phyloP scores from a whole-genome alignment of 2,888 invertebrate genomes.

The Tridacna gigas region DNA sequence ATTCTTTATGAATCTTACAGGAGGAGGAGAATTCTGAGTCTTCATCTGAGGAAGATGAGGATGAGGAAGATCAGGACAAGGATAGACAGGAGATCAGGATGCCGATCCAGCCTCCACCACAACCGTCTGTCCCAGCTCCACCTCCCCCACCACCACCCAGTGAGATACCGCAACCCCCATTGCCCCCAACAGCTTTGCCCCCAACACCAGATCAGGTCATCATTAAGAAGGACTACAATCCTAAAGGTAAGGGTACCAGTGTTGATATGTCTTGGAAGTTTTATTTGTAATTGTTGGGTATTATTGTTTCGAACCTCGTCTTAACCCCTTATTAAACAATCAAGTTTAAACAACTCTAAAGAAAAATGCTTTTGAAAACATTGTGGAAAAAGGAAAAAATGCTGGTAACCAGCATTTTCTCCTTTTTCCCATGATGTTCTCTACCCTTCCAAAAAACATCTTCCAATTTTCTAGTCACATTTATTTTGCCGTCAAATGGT shows the following conservation, averaged over 20 bases:
- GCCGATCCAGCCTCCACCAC: slow-evolving; percentile 62
- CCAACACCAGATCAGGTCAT: slow-evolving; percentile 96
- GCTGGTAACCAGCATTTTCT: too few relatives aligned
- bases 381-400: too few relatives aligned
- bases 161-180: slow-evolving; percentile 88
- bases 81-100: slow-evolving; percentile 59
- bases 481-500: too few relatives aligned
- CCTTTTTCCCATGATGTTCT: too few relatives aligned
- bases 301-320: too few relatives aligned
- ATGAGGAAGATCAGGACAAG: slow-evolving; percentile 74
- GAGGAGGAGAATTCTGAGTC: slow-evolving; percentile 79
- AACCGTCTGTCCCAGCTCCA: slow-evolving; percentile 69
- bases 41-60: slow-evolving; percentile 66
- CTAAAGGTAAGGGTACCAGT: slow-evolving; percentile 88
- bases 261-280: not conserved
- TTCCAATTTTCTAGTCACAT: too few relatives aligned
- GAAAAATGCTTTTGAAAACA: too few relatives aligned
- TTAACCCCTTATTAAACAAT: too few relatives aligned
- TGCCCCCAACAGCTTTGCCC: slow-evolving; percentile 91
- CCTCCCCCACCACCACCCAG: slow-evolving; percentile 86
- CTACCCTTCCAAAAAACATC: too few relatives aligned
- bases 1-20: not conserved
- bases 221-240: slow-evolving; percentile 98
- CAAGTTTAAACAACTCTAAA: too few relatives aligned
- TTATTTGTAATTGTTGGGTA: too few relatives aligned